Percentiles rank a stretch among this genome's conserved stretches.
These are phyloP conservation scores for Conger conger DNA, from an alignment of 2,113 vertebrate genomes.

Conservation along the genomic window DNA sequence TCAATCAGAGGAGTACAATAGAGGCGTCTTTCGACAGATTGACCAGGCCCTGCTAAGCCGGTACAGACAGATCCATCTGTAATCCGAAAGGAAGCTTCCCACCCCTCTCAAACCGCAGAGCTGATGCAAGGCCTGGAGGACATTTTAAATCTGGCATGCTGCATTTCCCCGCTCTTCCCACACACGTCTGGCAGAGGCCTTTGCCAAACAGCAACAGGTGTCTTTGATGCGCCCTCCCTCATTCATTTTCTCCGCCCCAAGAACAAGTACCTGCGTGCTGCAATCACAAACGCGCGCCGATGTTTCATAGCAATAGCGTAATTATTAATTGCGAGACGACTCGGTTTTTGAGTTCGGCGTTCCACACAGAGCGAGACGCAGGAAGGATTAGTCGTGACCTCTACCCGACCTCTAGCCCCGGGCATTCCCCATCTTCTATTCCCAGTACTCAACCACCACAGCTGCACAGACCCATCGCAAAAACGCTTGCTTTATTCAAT, in stretches of 20 bases:
- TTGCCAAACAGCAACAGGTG: background rate
- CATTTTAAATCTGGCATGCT: background rate
- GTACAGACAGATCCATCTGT: background rate
- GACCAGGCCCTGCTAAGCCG: background rate
- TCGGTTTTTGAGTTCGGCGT: too few relatives aligned
- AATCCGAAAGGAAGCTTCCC: conserved; percentile 3
- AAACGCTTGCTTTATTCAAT: background rate
- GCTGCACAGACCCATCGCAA: background rate
- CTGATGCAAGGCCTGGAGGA: background rate
- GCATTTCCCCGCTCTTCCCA: background rate
- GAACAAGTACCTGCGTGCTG: background rate
- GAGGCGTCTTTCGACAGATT: background rate
- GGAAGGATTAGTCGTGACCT: background rate
- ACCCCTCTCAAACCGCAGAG: background rate
- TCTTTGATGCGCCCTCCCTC: background rate
- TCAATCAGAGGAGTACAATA: background rate
- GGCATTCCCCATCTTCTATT: background rate
- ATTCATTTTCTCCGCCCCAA: background rate
- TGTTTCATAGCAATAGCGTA: too few relatives aligned
- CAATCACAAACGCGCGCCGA: too few relatives aligned
- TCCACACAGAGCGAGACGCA: background rate
- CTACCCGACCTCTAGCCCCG: background rate
- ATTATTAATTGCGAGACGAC: too few relatives aligned
- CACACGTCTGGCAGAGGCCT: background rate
- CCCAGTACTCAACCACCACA: conserved; percentile 27